Percentiles rank a stretch among this genome's conserved stretches.
These are phyloP conservation scores for Oreochromis grahami DNA, from an alignment of 2,797 vertebrate genomes.

Conservation along the genomic window DNA sequence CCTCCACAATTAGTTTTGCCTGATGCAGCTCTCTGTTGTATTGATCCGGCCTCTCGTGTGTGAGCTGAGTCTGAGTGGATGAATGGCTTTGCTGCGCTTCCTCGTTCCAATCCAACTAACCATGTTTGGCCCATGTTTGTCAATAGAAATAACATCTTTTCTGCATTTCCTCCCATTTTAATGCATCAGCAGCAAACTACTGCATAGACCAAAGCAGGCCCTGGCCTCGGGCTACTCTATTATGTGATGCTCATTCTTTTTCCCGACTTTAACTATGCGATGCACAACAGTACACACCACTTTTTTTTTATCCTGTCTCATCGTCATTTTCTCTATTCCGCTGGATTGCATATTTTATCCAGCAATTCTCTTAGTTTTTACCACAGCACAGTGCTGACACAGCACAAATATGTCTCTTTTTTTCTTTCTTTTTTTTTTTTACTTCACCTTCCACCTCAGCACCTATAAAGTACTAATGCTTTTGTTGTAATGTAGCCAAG, in stretches of 20 bases:
- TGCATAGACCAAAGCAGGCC: not conserved
- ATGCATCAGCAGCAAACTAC: not conserved
- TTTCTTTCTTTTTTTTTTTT: not conserved
- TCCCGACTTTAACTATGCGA: not conserved
- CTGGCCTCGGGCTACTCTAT: not conserved
- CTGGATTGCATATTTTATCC: slow-evolving; percentile 49
- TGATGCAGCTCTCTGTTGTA: slow-evolving; percentile 57
- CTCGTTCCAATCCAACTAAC: slow-evolving; percentile 22
- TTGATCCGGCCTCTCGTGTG: slow-evolving; percentile 42
- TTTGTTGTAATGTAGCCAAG: slow-evolving; percentile 44
- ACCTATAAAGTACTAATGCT: slow-evolving; percentile 41
- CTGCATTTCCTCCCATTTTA: not conserved
- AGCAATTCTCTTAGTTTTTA: not conserved
- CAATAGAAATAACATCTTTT: not conserved
- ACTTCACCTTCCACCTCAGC: not conserved
- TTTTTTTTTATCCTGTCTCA: not conserved
- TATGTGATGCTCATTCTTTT: not conserved
- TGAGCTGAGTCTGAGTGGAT: slow-evolving; percentile 31
- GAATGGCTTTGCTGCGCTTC: slow-evolving; percentile 16
- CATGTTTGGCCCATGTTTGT: slow-evolving; percentile 18
- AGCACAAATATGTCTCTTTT: not conserved
- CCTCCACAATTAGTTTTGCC: slow-evolving; percentile 65
- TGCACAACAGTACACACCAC: not conserved
- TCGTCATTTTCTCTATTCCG: not conserved
- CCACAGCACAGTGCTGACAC: not conserved